Evolutionary conservation across 2,113 vertebrate species (phyloP), one percentile per base, ranked within the genome.

Genomic region (Heterotilapia buettikoferi): DNA sequence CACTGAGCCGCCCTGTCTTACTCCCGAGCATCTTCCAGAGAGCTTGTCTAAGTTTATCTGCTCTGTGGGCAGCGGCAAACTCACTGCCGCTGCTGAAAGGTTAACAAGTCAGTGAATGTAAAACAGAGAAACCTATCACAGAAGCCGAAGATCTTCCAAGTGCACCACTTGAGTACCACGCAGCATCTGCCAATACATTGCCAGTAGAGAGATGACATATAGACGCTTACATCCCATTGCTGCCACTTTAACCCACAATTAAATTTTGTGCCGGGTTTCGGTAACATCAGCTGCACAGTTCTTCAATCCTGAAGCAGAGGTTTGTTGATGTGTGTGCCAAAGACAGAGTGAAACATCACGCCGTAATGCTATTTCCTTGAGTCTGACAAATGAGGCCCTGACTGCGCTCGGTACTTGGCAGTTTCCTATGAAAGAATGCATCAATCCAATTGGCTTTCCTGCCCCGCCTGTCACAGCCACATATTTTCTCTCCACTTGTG

Each of bases 321-420:
- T 81, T 73, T 90, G 88, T 83, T 84, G 86, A 89, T 84, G 84
- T 71, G 83, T 86, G 73, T 80, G 87, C 88, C 84, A 80, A 85
- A 90, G 83, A 89, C 89, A 61, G 88, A 92, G 90, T 92, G 92
- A 93, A 94, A 89, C 86, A 88, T 95, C 93, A 92, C 54, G 73
- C 84, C 43, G 76, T 83, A 92, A 92, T 87, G 71, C 89, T 89
- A 90, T 94, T 93, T 94, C 91, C 91, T 82, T 84, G 90, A 92
- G 91, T 93, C 92, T 94, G 93, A 95, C 93, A 95, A 94, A 95
- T 90, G 92, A 95, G 94, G 91, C 92, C 71, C 90, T 87, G 90
- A 93, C 92, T 90, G 90, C 45, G 82, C 88, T 87, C 73, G 19
- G 83, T 83, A 88, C 85, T 92, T 92, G 89, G 91, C 86, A 91